These are phyloP conservation scores for Drosophila funebris DNA, from an alignment of 1,140 invertebrate genomes.

Conservation along the genomic window DNA sequence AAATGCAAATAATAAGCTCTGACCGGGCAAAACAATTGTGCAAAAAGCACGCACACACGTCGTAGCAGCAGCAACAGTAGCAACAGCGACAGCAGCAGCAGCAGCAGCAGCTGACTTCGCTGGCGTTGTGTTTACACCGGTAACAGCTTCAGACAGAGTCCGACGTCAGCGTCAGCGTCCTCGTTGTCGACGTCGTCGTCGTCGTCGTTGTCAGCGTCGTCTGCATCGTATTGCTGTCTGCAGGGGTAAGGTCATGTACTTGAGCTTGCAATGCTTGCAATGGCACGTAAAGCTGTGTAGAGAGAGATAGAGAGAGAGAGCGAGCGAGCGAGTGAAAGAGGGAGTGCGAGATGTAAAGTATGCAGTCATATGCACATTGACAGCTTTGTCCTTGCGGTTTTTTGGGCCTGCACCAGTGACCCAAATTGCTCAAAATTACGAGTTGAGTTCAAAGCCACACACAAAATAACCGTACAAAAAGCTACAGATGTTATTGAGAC, in stretches of 20 bases:
- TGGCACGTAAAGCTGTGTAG: slow-evolving; percentile 52
- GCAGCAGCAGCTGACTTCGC: slow-evolving; percentile 1
- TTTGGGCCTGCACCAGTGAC: slow-evolving; percentile 48
- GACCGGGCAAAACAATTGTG: slow-evolving; percentile 55
- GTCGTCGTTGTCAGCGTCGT: neutral
- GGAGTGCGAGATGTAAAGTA: neutral
- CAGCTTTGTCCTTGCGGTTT: slow-evolving; percentile 62
- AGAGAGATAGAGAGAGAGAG: slow-evolving; percentile 8
- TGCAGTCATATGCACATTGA: slow-evolving; percentile 41
- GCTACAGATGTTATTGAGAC: neutral
- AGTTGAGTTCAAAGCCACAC: slow-evolving; percentile 41
- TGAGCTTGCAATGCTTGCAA: slow-evolving; percentile 64
- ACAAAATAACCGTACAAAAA: neutral
- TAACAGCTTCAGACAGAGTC: slow-evolving; percentile 10
- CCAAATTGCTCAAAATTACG: slow-evolving; percentile 42
- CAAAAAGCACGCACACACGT: slow-evolving; percentile 66
- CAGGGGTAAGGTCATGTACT: slow-evolving; percentile 78
- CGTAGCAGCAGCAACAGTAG: neutral
- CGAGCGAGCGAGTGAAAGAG: neutral
- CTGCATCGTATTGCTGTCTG: slow-evolving; percentile 28
- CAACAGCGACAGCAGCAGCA: slow-evolving; percentile 21
- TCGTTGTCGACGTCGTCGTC: neutral
- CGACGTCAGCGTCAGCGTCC: neutral
- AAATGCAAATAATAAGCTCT: slow-evolving; percentile 65
- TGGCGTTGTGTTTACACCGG: neutral